phyloP scores from a whole-genome alignment of 2,113 vertebrate species.

The Chlorodrepanis virens region DNA sequence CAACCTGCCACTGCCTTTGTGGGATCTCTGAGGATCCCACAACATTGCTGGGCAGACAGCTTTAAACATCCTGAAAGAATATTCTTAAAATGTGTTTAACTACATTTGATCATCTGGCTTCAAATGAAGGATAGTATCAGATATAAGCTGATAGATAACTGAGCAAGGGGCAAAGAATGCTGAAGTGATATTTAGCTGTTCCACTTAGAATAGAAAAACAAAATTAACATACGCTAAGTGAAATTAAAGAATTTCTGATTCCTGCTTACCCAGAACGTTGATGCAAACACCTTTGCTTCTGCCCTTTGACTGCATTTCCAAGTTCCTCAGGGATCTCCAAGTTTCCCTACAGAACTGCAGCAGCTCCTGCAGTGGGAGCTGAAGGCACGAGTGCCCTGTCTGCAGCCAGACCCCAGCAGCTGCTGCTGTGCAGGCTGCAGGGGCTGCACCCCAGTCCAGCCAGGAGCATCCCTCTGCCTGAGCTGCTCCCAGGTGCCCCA shows the following conservation, averaged over 20 bases:
- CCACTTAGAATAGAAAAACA: background rate
- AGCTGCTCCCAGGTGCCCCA: background rate
- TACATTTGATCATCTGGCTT: background rate
- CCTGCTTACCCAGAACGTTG: background rate
- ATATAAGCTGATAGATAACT: background rate
- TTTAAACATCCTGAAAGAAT: background rate
- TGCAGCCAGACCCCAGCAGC: accelerated
- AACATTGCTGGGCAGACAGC: background rate
- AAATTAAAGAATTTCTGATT: background rate
- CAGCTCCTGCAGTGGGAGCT: accelerated
- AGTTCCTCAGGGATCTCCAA: background rate
- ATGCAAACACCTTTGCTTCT: background rate
- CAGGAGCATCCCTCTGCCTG: accelerated
- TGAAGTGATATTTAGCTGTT: background rate
- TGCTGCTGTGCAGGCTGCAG: background rate
- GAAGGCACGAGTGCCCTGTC: background rate
- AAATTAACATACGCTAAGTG: accelerated
- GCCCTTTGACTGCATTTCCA: background rate
- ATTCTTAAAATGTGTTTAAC: background rate
- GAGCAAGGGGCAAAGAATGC: background rate
- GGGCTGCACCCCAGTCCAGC: background rate
- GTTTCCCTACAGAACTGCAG: background rate
- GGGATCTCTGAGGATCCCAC: background rate
- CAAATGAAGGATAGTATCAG: background rate
- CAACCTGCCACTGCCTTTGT: background rate